Base-by-base conservation (phyloP, 2,113 vertebrate genomes). In the Gambusia holbrooki region DNA sequence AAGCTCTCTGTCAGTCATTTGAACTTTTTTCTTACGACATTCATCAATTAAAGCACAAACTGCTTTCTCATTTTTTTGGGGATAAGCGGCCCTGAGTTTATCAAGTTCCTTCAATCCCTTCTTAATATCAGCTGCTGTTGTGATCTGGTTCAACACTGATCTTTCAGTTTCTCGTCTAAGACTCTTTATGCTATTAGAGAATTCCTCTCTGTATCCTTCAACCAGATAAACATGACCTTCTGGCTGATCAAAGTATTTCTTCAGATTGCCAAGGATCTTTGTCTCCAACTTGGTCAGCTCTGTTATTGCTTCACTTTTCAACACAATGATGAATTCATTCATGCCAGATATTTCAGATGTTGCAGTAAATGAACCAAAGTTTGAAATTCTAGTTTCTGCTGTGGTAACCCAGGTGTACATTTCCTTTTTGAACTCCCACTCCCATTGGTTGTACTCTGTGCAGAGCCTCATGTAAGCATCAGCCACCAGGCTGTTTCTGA, bases 311-410 rank as follows among this genome's bases (percentile, higher is more conserved):
- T 30, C 29, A 14, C 0, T 28, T 76, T 81, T 89, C n/a, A 91
- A 72, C 6, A 0, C 0, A 0, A 0, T 22, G 1, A 88, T 48
- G 61, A 88, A 25, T 22, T 87, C 66, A 14, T 0, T 0, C 1
- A 93, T 5, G 19, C 86, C 64, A 65, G 19, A 48, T 32, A 5
- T 8, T 13, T 79, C 33, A 54, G 40, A 75, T 71, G 77, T 42
- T 1, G 10, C 29, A 82, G 69, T 74, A n/a, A 80, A 1, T 27
- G 79, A 84, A 3, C 78, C 87, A 29, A 81, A 90, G 69, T 94
- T 93, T 1, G 79, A 84, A 60, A 93, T 84, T 28, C 2, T 87
- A 10, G 82, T 87, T 77, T 94, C 90, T 65, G 92, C 79, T 0
- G 61, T 14, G 58, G 9, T 71, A 88, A 90, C 69, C 27, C 60